Evolutionary conservation across 2,797 vertebrate genomes (phyloP), one percentile per base, ranked within the genome.

Genomic region (Acropternis orthonyx): DNA sequence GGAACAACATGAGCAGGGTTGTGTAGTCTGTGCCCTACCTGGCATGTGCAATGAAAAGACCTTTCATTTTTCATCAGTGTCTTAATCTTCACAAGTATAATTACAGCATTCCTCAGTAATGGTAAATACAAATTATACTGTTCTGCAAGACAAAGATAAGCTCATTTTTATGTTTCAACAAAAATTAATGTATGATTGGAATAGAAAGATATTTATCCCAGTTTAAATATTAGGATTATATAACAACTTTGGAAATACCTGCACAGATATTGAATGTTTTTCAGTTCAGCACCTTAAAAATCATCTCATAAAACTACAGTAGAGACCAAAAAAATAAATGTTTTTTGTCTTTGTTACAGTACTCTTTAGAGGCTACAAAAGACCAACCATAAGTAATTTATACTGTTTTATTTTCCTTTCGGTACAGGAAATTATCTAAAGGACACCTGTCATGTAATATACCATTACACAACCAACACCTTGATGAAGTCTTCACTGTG

Each of bases 61-160:
- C 19, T 22, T 74, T 94, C 69, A 65, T 96, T 97, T 97, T 87
- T 95, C 94, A 97, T 91, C 85, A 92, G 62, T 65, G 82, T 95
- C 96, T 97, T 97, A 97, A 97, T 98, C 96, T 97, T 96, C 63
- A 80, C 87, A 85, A 84, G 37, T 69, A 85, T 89, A 97, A 97
- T 94, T 96, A 91, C 54, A 97, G 54, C 61, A 83, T 85, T 96
- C 62, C 88, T 96, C 92, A 93, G 76, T 87, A 96, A 96, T 44
- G 76, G 95, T 96, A 97, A 92, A 97, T 78, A 96, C 75, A 96
- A 93, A 95, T 72, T 85, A 80, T 74, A 93, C 78, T 96, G 48
- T 91, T 97, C 96, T 98, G 97, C 79, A 75, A 95, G 96, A 96
- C 90, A 96, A 97, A 97, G 96, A 97, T 97, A 98, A 98, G 93